phyloP scores from a whole-genome alignment of 2,888 invertebrate species.

The Anarsia innoxiella region DNA sequence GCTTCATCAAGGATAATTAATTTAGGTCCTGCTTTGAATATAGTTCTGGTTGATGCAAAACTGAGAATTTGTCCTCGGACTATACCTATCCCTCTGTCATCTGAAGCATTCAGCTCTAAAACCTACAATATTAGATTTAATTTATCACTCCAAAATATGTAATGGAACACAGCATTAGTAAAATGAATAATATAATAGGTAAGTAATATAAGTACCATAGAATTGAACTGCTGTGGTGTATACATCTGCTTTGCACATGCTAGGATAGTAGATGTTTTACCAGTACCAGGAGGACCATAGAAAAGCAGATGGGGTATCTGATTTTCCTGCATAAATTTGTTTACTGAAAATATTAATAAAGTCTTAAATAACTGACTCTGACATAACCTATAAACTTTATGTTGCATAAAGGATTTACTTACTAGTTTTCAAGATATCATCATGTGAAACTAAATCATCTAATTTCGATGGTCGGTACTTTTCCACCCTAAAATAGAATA shows the following conservation, averaged over 20 bases:
- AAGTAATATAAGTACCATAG: constrained; percentile 90
- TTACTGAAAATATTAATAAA: constrained; percentile 71
- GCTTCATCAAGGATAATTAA: constrained; percentile 98
- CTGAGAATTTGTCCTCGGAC: constrained; percentile 95
- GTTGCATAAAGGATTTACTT: too few species aligned
- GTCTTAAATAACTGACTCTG: background rate
- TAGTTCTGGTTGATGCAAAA: constrained; percentile 97
- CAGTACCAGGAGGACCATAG: constrained; percentile 99
- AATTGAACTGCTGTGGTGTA: constrained; percentile 89
- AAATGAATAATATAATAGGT: background rate
- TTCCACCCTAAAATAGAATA: constrained; percentile 86
- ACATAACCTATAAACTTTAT: constrained; percentile 6
- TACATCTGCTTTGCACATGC: constrained; percentile 96
- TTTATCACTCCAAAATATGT: background rate
- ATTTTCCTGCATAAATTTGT: constrained; percentile 91
- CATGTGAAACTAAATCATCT: constrained; percentile 96
- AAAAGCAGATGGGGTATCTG: constrained; percentile 96
- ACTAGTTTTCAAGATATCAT: constrained; percentile 98
- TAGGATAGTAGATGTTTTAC: constrained; percentile 97
- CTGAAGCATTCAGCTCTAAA: constrained; percentile 96
- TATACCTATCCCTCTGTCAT: constrained; percentile 97
- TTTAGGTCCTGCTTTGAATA: constrained; percentile 95
- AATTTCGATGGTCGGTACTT: constrained; percentile 96
- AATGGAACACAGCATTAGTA: background rate
- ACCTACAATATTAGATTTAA: constrained; percentile 69